These are phyloP conservation scores for Stratiomys singularior DNA, from an alignment of 2,888 invertebrate species.

Conservation along the genomic window DNA sequence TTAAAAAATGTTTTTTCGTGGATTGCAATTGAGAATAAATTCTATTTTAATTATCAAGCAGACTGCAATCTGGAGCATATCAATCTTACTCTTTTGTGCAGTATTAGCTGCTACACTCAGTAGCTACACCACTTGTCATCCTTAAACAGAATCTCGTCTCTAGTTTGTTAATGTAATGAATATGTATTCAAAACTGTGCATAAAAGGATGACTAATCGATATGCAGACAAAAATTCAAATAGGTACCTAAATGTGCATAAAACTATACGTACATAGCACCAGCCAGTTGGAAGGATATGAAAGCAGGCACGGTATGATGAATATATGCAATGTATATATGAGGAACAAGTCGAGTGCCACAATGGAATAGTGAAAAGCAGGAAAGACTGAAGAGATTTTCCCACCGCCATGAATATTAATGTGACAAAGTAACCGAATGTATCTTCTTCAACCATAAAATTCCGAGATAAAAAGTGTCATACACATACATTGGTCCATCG, in stretches of 20 bases:
- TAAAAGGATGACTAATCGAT: constrained; percentile 25
- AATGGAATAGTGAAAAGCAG: not conserved
- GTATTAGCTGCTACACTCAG: no score
- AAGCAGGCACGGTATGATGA: not conserved
- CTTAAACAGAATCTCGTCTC: no score
- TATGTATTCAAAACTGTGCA: constrained; percentile 10
- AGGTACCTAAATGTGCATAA: constrained; percentile 19
- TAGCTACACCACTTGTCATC: no score
- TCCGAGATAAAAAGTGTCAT: constrained; percentile 35
- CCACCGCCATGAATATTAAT: constrained; percentile 40
- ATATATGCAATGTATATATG: not conserved
- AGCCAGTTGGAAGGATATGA: not conserved
- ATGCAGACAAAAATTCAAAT: constrained; percentile 37
- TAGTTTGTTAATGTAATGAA: no score
- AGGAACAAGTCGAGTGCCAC: not conserved
- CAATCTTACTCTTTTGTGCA: no score
- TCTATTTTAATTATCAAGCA: no score
- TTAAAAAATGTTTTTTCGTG: no score
- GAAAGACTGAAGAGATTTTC: constrained; percentile 15
- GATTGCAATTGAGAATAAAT: no score
- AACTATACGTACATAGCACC: not conserved
- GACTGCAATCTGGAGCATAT: no score
- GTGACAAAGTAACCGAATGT: constrained; percentile 32
- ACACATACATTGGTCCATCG: not conserved
- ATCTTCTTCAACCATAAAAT: constrained; percentile 40